Evolutionary conservation across 2,797 vertebrate species (phyloP).

Genomic region (Sebastes iracundus): DNA sequence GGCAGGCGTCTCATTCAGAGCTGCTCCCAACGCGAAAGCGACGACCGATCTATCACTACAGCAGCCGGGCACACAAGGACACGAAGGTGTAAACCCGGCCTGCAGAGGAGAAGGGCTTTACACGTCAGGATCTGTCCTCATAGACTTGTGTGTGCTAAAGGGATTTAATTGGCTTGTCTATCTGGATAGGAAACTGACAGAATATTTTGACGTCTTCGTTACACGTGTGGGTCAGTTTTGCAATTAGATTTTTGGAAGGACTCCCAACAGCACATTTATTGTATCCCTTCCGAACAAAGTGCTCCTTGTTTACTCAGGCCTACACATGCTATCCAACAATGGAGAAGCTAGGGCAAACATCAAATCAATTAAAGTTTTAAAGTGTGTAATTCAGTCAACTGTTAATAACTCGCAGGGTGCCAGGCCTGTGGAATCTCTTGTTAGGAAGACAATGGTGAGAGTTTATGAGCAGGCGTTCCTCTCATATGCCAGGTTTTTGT

Average conservation of each 20-base stretch:
- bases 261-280: conserved; percentile 13
- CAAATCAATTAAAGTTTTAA: conserved; percentile 72
- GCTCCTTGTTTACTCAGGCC: conserved; percentile 21
- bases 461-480: conserved; percentile 83
- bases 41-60: conserved; percentile 70
- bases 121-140: conserved; percentile 48
- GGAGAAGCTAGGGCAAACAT: conserved; percentile 40
- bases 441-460: conserved; percentile 77
- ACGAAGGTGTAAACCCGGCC: conserved; percentile 69
- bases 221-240: conserved; percentile 20
- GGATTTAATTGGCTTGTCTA: conserved; percentile 44
- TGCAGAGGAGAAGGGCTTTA: conserved; percentile 57
- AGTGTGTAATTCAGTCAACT: conserved; percentile 81
- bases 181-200: conserved; percentile 11
- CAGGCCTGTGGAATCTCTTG: conserved; percentile 78
- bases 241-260: conserved; percentile 28
- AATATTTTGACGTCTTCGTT: conserved; percentile 39
- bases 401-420: conserved; percentile 82
- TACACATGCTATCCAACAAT: conserved; percentile 16
- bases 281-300: conserved; percentile 6
- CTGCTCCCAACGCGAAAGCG: conserved; percentile 55
- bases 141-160: conserved; percentile 27
- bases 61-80: conserved; percentile 72
- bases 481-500: conserved; percentile 87
- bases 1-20: conserved; percentile 71